These are phyloP conservation scores for Aromia moschata DNA, from an alignment of 2,888 invertebrate species.

Conservation along the genomic window DNA sequence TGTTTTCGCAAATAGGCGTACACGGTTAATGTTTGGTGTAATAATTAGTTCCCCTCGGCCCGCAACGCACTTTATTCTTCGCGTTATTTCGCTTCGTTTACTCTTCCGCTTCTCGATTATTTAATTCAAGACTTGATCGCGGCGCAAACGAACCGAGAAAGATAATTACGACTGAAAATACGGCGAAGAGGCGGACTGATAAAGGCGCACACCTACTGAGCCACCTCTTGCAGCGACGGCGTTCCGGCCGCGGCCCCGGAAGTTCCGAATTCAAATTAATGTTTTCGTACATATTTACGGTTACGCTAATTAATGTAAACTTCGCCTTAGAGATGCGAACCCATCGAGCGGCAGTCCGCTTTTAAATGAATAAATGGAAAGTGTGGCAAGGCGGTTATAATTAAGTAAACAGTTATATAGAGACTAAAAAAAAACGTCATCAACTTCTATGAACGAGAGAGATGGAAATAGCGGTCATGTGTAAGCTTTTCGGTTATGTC, in stretches of 20 bases:
- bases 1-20: no score
- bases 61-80: conserved; percentile 55
- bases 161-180: conserved; percentile 61
- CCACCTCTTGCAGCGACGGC: neutral
- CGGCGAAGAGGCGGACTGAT: conserved; percentile 51
- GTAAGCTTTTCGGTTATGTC: no score
- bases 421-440: no score
- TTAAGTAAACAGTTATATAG: no score
- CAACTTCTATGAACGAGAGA: no score
- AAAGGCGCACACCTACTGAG: conserved; percentile 42
- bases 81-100: conserved; percentile 62
- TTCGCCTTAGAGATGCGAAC: conserved; percentile 2
- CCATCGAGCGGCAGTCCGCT: neutral
- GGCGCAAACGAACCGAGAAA: conserved; percentile 62
- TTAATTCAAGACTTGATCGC: conserved; percentile 62
- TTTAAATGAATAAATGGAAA: neutral
- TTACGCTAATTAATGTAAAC: conserved; percentile 6
- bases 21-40: conserved; percentile 2
- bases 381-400: no score
- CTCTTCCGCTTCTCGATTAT: conserved; percentile 62
- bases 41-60: conserved; percentile 25
- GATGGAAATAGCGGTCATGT: no score
- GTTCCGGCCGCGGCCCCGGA: conserved; percentile 7
- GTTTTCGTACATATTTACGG: conserved; percentile 10
- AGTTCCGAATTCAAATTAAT: conserved; percentile 18